Conservation (phyloP, 2,888 invertebrate species). For the Caradrina kadenii region DNA sequence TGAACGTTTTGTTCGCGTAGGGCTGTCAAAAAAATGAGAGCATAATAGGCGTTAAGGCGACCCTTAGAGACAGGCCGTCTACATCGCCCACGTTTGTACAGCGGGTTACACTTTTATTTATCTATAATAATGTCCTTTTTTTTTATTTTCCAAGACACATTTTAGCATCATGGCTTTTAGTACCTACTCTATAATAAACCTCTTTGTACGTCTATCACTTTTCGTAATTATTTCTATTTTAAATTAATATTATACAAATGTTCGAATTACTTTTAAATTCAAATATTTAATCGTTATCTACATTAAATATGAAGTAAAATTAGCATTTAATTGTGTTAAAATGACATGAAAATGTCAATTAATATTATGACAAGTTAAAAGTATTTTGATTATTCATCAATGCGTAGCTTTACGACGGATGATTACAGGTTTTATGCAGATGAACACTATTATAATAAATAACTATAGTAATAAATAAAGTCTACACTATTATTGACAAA, state of each 20-base stretch:
- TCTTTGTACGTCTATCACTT: too few species aligned
- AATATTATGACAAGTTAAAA: conserved; percentile 25
- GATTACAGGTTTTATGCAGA: conserved; percentile 57
- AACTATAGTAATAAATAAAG: conserved; percentile 55
- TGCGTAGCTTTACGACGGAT: conserved; percentile 46
- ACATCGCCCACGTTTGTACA: conserved; percentile 75
- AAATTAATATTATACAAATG: too few species aligned
- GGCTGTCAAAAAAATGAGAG: conserved; percentile 75
- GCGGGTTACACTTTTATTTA: conserved; percentile 63
- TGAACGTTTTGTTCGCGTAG: conserved; percentile 77
- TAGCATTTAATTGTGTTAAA: conserved; percentile 18
- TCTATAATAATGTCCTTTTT: background rate
- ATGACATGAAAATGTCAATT: conserved; percentile 21
- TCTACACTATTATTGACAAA: conserved; percentile 50
- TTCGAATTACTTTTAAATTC: background rate
- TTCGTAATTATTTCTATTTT: too few species aligned
- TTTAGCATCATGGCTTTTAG: background rate
- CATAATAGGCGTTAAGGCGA: conserved; percentile 72
- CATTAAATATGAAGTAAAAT: conserved; percentile 19
- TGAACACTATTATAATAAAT: conserved; percentile 51
- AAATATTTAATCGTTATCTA: background rate
- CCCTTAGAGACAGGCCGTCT: conserved; percentile 87
- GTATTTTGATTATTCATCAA: conserved; percentile 44
- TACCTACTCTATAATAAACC: background rate
- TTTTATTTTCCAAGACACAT: background rate